Base-by-base conservation (phyloP, 2,113 vertebrate genomes). In the Cisticola juncidis region DNA sequence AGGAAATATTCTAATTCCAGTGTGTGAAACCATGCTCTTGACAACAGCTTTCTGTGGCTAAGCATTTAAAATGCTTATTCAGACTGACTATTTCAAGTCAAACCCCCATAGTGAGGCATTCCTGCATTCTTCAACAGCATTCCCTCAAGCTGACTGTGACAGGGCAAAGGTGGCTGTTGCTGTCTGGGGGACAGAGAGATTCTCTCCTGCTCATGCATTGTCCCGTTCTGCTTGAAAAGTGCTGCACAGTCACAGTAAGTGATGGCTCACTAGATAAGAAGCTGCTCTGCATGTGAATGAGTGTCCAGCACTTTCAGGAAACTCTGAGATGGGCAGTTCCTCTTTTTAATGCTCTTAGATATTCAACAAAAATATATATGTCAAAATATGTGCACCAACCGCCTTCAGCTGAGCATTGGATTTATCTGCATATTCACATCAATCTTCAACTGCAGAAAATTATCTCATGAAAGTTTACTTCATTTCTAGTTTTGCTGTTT, bases 1-100 rank as follows among this genome's bases (percentile, higher is more conserved):
- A 56, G 68, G 65, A 91, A 87, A 87, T 82, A 84, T 44, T 91
- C 57, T 74, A 54, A 81, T 80, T 90, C 42, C 70, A 87, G 61
- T 3, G 2, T 65, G 66, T 68, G 53, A 94, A 90, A 87, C 70
- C 66, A 57, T 44, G 7, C 0, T 81, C 62, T 85, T 92, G 65
- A 64, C 47, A 91, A 66, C 66, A 48, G 21, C 40, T 76, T 85
- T 93, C 79, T 85, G 82, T 72, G 70, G 45, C 56, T 86, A 72
- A 92, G 88, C 61, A 81, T 68, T 68, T 47, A 61, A 76, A 84
- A 76, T 88, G 25, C 76, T 95, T 94, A 51, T 57, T 79, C 81
- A 91, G 85, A 56, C 70, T 76, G 66, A 57, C 70, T 90, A 47
- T 96, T 93, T 95, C 70, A 44, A 80, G 79, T 44, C 47, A 90